Base-by-base conservation (phyloP, 1,140 invertebrate genomes). In the Steinernema khuongi region DNA sequence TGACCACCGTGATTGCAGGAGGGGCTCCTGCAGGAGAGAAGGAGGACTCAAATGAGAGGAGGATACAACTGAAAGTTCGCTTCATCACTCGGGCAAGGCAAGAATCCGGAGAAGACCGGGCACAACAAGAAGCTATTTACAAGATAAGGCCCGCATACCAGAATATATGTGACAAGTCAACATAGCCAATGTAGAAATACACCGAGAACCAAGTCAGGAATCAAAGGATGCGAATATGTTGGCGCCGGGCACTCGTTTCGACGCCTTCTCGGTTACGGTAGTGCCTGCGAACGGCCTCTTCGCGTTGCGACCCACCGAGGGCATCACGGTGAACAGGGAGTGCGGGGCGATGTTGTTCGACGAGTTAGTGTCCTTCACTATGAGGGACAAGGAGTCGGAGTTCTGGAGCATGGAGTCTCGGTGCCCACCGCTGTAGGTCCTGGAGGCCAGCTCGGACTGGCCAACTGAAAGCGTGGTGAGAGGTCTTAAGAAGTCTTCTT, bases 321-420 rank as follows among this genome's bases (percentile, higher is more conserved):
- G 50, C 50, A 60, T 17, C 7, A 60, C 50, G 4, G 50, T 60
- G 19, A 60, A 60, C 11, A 60, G 50, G 4, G 50, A 60, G 22
- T 60, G 50, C 7, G 50, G 19, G 2, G 50, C 50, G 7, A 60
- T 26, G 19, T 2, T 60, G 50, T 2, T n/a, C 11, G 50, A 60
- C 4, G 4, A 11, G 36, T n/a, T 26, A 4, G 50, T n/a, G 19
- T 60, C 50, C 19, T 60, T 60, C 11, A 60, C 19, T 4, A 60
- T 60, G 14, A 60, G 19, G 50, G 50, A 60, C 4, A 60, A 22
- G 14, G 50, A 60, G 22, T 60, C 50, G 4, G 50, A 60, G 19
- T 60, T 60, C 50, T 60, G 50, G 7, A 60, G 50, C 50, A 60
- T 60, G 4, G 50, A 60, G 26, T 60, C 50, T 7, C 50, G 50